phyloP scores from a whole-genome alignment of 2,888 invertebrate species.

The Megaustenia siamemsis region DNA sequence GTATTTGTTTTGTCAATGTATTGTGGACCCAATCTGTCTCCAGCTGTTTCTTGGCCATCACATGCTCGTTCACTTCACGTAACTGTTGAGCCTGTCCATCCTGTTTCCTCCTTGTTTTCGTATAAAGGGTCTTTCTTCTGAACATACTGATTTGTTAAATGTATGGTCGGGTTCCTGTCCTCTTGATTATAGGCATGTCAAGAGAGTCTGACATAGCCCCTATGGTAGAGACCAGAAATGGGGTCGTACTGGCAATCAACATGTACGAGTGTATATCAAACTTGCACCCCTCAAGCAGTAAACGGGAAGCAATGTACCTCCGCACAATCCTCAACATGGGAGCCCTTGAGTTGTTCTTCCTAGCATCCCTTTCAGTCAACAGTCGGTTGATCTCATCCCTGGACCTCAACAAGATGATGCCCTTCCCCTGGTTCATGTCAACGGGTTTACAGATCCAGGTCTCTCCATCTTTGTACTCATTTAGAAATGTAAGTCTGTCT shows the following conservation, averaged over 20 bases:
- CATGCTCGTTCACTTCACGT: slow-evolving; percentile 77
- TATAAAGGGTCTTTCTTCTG: slow-evolving; percentile 80
- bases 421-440: slow-evolving; percentile 80
- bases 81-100: slow-evolving; percentile 80
- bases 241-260: slow-evolving; percentile 79
- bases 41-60: slow-evolving; percentile 69
- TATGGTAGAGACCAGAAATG: slow-evolving; percentile 79
- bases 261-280: slow-evolving; percentile 80
- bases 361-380: slow-evolving; percentile 74
- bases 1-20: slow-evolving; percentile 77
- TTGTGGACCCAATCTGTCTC: slow-evolving; percentile 78
- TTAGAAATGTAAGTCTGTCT: slow-evolving; percentile 76
- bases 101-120: slow-evolving; percentile 79
- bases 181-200: slow-evolving; percentile 76
- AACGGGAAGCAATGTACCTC: slow-evolving; percentile 79
- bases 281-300: slow-evolving; percentile 79
- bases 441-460: slow-evolving; percentile 80
- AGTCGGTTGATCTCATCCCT: slow-evolving; percentile 72
- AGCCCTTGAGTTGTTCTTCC: slow-evolving; percentile 64
- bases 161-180: slow-evolving; percentile 76
- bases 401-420: slow-evolving; percentile 78
- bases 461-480: slow-evolving; percentile 77
- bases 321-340: slow-evolving; percentile 78
- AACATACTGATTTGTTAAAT: slow-evolving; percentile 81
- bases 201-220: slow-evolving; percentile 80